phyloP scores from a whole-genome alignment of 2,888 invertebrate genomes.

The Ectropis crepuscularia region DNA sequence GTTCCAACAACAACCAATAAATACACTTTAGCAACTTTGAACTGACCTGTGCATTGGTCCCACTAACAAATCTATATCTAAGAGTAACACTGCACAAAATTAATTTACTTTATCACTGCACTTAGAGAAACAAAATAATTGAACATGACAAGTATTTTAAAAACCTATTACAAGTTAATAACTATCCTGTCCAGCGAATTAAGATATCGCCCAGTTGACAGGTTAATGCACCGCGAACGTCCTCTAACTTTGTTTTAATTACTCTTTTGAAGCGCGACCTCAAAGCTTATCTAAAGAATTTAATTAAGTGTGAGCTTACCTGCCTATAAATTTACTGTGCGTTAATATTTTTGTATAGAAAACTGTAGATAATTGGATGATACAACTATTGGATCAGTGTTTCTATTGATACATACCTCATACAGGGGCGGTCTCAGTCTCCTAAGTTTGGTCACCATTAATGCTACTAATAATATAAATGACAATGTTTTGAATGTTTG shows the following conservation, averaged over 20 bases:
- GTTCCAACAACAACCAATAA: too few species aligned
- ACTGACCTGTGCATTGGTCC: too few species aligned
- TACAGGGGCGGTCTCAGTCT: too few species aligned
- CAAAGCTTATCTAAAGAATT: conserved; percentile 43
- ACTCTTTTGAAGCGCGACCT: conserved; percentile 39
- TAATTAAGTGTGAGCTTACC: conserved; percentile 48
- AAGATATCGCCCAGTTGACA: conserved; percentile 24
- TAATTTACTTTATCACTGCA: not conserved
- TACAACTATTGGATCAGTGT: too few species aligned
- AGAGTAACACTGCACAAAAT: not conserved
- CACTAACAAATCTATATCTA: not conserved
- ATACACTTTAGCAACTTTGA: too few species aligned
- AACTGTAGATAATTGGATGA: not conserved
- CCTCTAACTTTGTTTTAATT: conserved; percentile 48
- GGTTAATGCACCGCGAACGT: conserved; percentile 37
- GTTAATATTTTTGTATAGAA: conserved; percentile 6
- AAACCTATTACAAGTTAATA: conserved; percentile 7
- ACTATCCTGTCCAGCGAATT: conserved; percentile 7
- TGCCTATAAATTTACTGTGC: conserved; percentile 32
- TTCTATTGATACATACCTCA: too few species aligned
- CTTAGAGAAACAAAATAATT: not conserved
- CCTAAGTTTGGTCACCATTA: too few species aligned
- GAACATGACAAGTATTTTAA: conserved; percentile 1
- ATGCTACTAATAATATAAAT: too few species aligned
- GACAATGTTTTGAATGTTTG: too few species aligned